phyloP scores from a whole-genome alignment of 2,888 invertebrate species.

The Elmis aenea region DNA sequence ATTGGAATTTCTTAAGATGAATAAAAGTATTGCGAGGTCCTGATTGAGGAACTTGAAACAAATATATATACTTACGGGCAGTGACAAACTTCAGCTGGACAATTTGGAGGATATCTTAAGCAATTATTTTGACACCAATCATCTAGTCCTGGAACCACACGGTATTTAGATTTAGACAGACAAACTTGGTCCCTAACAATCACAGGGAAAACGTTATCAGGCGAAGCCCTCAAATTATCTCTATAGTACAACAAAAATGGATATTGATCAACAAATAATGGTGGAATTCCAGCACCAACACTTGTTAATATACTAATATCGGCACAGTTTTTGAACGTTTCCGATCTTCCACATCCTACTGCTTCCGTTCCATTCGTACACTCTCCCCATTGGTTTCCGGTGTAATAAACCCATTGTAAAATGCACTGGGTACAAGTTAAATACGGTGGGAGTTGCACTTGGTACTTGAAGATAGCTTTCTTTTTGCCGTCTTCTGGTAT shows the following conservation, averaged over 20 bases:
- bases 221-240: conserved; percentile 58
- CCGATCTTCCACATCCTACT: conserved; percentile 84
- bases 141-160: conserved; percentile 68
- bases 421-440: conserved; percentile 86
- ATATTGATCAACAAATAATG: conserved; percentile 61
- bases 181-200: conserved; percentile 81
- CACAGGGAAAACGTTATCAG: conserved; percentile 64
- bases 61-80: conserved; percentile 86
- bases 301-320: conserved; percentile 79
- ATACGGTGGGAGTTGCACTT: conserved; percentile 73
- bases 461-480: conserved; percentile 54
- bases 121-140: conserved; percentile 85
- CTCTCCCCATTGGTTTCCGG: conserved; percentile 90
- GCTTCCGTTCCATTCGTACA: conserved; percentile 82
- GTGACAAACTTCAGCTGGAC: conserved; percentile 67
- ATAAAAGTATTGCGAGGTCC: too few species aligned
- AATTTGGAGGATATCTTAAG: conserved; percentile 80
- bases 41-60: too few species aligned
- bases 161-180: conserved; percentile 60
- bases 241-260: conserved; percentile 75
- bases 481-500: conserved; percentile 42
- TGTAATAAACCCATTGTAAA: conserved; percentile 89
- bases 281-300: conserved; percentile 68
- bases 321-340: conserved; percentile 88
- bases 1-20: too few species aligned